phyloP scores from a whole-genome alignment of 2,888 invertebrate genomes.

The Agapostemon virescens region DNA sequence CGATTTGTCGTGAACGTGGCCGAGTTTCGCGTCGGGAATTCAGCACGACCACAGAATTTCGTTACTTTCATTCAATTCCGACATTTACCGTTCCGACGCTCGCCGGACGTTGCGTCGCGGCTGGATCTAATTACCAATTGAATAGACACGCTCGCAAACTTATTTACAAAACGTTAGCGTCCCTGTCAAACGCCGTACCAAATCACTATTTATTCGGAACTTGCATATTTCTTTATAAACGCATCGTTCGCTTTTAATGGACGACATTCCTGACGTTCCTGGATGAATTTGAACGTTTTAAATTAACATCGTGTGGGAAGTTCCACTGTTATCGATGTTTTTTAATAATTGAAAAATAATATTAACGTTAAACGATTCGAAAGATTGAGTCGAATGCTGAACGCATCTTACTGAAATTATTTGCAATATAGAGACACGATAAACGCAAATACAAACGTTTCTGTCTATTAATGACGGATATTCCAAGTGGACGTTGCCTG shows the following conservation, averaged over 20 bases:
- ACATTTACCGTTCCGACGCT: not conserved
- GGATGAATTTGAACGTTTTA: too few relatives aligned
- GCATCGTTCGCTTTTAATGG: not conserved
- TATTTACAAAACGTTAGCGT: not conserved
- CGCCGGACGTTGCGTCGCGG: not conserved
- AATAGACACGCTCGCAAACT: not conserved
- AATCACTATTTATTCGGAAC: not conserved
- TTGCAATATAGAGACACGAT: too few relatives aligned
- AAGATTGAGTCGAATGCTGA: too few relatives aligned
- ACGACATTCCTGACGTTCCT: too few relatives aligned
- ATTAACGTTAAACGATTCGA: too few relatives aligned
- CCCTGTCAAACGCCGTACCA: not conserved
- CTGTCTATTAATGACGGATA: not conserved
- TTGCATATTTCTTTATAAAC: not conserved
- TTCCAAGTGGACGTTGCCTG: not conserved
- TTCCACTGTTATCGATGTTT: too few relatives aligned
- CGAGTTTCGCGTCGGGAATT: slow-evolving; percentile 35
- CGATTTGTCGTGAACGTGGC: slow-evolving; percentile 22
- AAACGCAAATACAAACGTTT: too few relatives aligned
- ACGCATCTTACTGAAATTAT: too few relatives aligned
- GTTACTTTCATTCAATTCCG: not conserved
- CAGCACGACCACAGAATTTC: not conserved
- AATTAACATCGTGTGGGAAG: too few relatives aligned
- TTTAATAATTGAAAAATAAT: too few relatives aligned
- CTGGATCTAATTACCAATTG: not conserved